Base-by-base conservation (phyloP, 64 coral and sea anemone species). In the Actinia equina region DNA sequence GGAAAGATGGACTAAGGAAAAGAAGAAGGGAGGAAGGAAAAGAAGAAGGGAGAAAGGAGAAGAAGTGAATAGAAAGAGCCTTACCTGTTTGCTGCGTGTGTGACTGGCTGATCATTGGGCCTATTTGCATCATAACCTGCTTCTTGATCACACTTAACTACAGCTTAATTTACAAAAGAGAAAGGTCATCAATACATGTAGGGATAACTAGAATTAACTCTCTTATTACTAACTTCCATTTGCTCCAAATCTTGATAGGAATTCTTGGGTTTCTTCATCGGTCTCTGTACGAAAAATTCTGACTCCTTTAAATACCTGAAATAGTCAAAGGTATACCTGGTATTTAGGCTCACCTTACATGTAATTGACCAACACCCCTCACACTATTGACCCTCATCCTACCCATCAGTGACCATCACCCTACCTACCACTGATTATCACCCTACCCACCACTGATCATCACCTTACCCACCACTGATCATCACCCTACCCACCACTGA, bases 231-330 rank as follows among this genome's bases (percentile, higher is more conserved):
- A 4, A 74, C n/a, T 74, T 74, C 20, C 25, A n/a, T 74, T 10
- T 37, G 20, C 78, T 30, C 30, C 51, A 77, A 85, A 90, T 85
- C 43, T 79, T 90, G 82, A 59, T n/a, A 90, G 2, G 43, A 90
- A 77, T 84, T 90, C 89, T 85, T 70, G 63, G 12, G 89, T 77
- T 74, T 90, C 89, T 85, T 90, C 89, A 18, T 56, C 56, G 45
- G 89, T 84, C 59, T 90, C 89, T 85, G 89, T 90, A 58, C 89
- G 83, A 25, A 43, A 83, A 52, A 90, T 83, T 22, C 70, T 85
- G 5, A 71, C 43, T 59, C 89, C 52, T 79, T 90, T 90, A 45
- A 79, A 90, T 57, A 90, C 89, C 89, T 90, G 4, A 41, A 41
- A 15, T 12, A 30, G 25, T 41, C 37, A 41, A 42, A 30, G 27